Evolutionary conservation across 1,140 invertebrate genomes (phyloP).

Genomic region (Megalopta genalis): DNA sequence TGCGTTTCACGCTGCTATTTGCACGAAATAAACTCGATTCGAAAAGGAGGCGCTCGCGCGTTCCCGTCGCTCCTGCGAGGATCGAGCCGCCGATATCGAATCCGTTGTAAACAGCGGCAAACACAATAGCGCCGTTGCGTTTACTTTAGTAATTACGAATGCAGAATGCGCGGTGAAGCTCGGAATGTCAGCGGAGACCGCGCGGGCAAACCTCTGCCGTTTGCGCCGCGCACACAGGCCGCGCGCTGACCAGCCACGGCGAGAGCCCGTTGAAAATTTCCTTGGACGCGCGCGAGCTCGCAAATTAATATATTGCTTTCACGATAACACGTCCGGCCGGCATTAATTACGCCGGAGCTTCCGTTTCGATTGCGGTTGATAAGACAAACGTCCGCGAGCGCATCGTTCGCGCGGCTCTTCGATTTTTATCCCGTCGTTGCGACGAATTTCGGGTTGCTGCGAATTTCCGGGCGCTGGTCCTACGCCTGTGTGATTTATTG

Average conservation of each 20-base stretch:
- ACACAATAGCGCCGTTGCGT: constrained; percentile 40
- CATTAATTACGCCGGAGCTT: constrained; percentile 44
- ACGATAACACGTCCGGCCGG: constrained; percentile 37
- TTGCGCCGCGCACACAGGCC: constrained; percentile 23
- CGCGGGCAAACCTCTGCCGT: constrained; percentile 35
- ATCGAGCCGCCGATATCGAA: constrained; percentile 50
- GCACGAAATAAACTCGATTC: neutral
- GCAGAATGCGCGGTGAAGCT: constrained; percentile 51
- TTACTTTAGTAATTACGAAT: constrained; percentile 64
- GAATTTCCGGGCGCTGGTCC: no score
- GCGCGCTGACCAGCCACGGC: neutral
- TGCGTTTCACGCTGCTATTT: no score
- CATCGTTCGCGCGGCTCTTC: no score
- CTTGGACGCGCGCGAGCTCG: constrained; percentile 37
- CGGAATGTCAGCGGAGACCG: constrained; percentile 54
- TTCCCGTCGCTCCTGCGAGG: constrained; percentile 28
- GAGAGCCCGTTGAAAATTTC: constrained; percentile 51
- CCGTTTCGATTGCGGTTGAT: no score
- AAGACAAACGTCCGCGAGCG: no score
- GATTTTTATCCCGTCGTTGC: no score
- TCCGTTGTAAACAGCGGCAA: constrained; percentile 54
- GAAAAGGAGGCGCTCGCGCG: neutral
- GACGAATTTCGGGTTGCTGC: no score
- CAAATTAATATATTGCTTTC: constrained; percentile 64
- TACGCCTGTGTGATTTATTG: no score